Evolutionary conservation across 2,797 vertebrate genomes (phyloP).

Genomic region (Lepilemur septentrionalis): DNA sequence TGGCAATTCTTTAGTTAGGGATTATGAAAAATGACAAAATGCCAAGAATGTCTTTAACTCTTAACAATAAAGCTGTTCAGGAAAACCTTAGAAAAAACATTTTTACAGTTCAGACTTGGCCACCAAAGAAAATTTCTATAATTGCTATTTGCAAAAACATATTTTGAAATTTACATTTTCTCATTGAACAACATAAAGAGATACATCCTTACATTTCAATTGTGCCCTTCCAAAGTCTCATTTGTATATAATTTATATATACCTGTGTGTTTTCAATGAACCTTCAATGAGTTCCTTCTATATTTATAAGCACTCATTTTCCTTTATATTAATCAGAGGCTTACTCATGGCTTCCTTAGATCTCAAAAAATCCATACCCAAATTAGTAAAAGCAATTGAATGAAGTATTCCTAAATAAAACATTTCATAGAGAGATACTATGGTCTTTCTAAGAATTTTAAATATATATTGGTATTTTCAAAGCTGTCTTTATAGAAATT

Average conservation of each 20-base stretch:
- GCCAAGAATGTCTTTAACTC: neutral
- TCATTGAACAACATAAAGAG: neutral
- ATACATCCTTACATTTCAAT: neutral
- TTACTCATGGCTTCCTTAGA: neutral
- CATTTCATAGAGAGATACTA: neutral
- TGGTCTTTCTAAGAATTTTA: neutral
- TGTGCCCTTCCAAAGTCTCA: neutral
- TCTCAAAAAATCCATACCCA: neutral
- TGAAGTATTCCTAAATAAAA: conserved; percentile 20
- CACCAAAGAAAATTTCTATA: conserved; percentile 6
- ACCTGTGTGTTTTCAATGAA: neutral
- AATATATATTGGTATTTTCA: conserved; percentile 7
- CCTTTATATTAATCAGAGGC: neutral
- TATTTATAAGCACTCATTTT: neutral
- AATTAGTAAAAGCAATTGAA: conserved; percentile 7
- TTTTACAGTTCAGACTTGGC: neutral
- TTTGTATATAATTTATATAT: neutral
- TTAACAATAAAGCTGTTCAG: neutral
- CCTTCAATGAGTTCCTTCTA: neutral
- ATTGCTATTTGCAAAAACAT: neutral
- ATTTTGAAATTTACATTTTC: conserved; percentile 11
- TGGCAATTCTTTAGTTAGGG: neutral
- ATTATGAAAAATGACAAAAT: conserved; percentile 46
- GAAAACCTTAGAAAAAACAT: neutral
- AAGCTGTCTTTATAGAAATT: conserved; percentile 9